These are phyloP conservation scores for Palythoa heliodiscus DNA, from an alignment of 92 coral and sea anemone genomes.

Conservation along the genomic window DNA sequence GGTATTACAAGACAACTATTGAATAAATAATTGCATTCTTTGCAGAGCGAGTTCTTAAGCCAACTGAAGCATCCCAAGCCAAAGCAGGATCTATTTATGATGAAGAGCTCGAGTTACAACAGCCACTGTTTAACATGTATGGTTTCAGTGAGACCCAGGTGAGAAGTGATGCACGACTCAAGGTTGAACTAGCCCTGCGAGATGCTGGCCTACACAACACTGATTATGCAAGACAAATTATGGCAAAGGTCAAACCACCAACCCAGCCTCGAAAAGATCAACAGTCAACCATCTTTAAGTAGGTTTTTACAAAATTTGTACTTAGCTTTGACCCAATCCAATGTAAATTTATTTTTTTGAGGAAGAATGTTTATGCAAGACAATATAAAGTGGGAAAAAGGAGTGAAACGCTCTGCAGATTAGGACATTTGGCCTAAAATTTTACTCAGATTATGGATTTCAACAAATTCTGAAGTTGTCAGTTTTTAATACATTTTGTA, in stretches of 20 bases:
- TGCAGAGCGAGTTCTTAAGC: conserved; percentile 65
- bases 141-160: conserved; percentile 87
- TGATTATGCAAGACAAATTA: conserved; percentile 85
- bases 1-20: too few species aligned
- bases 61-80: conserved; percentile 95
- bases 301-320: not conserved
- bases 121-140: conserved; percentile 85
- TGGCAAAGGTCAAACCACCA: conserved; percentile 90
- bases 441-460: too few species aligned
- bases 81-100: conserved; percentile 80
- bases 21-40: not conserved
- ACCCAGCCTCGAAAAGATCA: conserved; percentile 91
- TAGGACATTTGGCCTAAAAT: too few species aligned
- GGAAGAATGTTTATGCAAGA: too few species aligned
- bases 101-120: conserved; percentile 90
- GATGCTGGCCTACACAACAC: conserved; percentile 91
- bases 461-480: too few species aligned
- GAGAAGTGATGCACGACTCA: conserved; percentile 76
- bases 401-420: too few species aligned
- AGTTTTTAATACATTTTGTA: too few species aligned
- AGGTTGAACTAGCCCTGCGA: conserved; percentile 87
- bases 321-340: not conserved
- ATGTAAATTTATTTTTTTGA: too few species aligned
- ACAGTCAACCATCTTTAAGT: conserved; percentile 87
- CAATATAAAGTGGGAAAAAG: too few species aligned